Evolutionary conservation across 2,113 vertebrate species (phyloP).

Genomic region (Fulica atra): DNA sequence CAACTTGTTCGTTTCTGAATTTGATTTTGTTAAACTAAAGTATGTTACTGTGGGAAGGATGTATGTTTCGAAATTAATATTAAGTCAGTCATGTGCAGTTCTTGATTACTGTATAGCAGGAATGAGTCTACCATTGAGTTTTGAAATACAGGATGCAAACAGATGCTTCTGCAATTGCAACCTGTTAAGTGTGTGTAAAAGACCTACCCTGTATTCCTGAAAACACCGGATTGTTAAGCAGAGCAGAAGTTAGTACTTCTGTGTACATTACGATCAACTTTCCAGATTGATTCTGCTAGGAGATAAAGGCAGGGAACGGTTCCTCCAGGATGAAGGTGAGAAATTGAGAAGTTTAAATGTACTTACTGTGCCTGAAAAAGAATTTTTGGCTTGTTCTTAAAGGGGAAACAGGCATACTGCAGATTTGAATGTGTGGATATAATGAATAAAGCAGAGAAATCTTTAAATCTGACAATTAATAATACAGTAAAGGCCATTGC

Average conservation of each 20-base stretch:
- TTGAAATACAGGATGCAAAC: background rate
- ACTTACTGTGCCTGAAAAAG: background rate
- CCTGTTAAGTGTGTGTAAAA: background rate
- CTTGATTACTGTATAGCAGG: background rate
- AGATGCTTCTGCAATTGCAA: background rate
- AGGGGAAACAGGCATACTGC: background rate
- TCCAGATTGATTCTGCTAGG: background rate
- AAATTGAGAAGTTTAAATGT: background rate
- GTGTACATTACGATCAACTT: background rate
- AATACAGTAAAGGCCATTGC: background rate
- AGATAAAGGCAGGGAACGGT: background rate
- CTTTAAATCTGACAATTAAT: background rate
- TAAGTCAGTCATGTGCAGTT: background rate
- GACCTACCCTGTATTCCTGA: background rate
- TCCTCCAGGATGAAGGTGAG: background rate
- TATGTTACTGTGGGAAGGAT: background rate
- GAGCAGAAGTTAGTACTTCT: background rate
- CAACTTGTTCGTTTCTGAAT: background rate
- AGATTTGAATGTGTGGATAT: background rate
- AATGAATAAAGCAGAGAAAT: background rate
- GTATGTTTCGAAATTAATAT: background rate
- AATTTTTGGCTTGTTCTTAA: background rate
- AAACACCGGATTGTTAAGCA: background rate
- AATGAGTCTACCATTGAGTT: background rate
- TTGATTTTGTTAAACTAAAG: background rate